Base-by-base conservation (phyloP, 2,888 invertebrate species). In the Acronicta aceris region DNA sequence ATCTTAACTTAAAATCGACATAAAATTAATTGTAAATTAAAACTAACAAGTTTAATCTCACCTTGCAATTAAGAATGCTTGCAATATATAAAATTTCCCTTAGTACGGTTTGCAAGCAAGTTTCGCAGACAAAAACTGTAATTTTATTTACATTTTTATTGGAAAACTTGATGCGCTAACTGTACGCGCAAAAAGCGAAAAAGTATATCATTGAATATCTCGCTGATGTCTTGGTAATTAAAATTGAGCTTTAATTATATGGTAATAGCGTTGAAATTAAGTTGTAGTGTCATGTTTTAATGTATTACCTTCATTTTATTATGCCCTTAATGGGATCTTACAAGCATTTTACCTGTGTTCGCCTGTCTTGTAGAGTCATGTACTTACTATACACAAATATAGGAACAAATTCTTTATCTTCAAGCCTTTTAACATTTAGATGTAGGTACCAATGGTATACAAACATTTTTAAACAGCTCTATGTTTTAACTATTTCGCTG, bases 71-170 rank as follows among this genome's bases (percentile, higher is more conserved):
- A 66, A 68, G 53, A 61, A 77, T 69, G 56, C 52, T 9, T 17
- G 7, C 45, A 57, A 70, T 58, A 69, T 75, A 78, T 78, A 63
- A 66, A 69, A 65, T 21, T 72, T 76, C 57, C 64, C 48, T 21
- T 25, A 30, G 40, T 55, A 76, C 65, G 65, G 30, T 48, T 47
- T 42, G 49, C 65, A 69, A 69, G 60, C 57, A 65, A 65, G 59
- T 59, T 49, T 65, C 43, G 53, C 54, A n/a, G 52, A 67, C 61
- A 70, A 70, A 66, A 59, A 62, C 48, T 47, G 8, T 13, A 52
- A 21, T 50, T 60, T 59, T 79, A 78, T 79, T 75, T 64, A 72
- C 80, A 79, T 79, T 75, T 79, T 79, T 73, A 79, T 79, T 78
- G 70, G 80, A 64, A 78, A 73, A 67, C 71, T 59, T 76, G 74